phyloP scores from a whole-genome alignment of 2,113 vertebrate species.

The Apteryx owenii region DNA sequence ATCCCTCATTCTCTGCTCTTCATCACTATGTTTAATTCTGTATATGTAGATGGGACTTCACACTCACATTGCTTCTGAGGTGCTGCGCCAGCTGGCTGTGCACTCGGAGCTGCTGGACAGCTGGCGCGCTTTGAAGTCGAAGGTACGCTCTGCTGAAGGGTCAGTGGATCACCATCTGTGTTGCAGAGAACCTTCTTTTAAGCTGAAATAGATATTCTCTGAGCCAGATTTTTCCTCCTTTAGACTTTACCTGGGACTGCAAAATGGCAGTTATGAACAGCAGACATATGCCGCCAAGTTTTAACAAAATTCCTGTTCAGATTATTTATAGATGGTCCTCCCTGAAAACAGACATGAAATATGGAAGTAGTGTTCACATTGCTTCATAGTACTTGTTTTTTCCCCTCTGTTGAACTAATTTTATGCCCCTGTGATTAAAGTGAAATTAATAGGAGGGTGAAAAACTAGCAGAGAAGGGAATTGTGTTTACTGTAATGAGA shows the following conservation, averaged over 20 bases:
- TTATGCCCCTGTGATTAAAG: neutral
- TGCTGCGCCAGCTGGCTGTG: neutral
- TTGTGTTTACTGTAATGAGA: neutral
- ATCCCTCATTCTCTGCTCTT: conserved; percentile 5
- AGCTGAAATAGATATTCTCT: neutral
- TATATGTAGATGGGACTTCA: neutral
- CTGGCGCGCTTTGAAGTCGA: neutral
- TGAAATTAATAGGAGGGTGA: neutral
- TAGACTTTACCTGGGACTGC: neutral
- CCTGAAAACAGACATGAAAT: neutral
- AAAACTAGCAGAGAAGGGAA: neutral
- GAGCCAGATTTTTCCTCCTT: neutral
- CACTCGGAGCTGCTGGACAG: neutral
- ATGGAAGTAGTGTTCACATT: neutral
- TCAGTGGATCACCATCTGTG: neutral
- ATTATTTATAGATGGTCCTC: neutral
- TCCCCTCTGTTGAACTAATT: neutral
- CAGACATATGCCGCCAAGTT: neutral
- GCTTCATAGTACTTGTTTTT: neutral
- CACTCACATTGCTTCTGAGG: conserved; percentile 13
- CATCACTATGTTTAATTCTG: conserved; percentile 8
- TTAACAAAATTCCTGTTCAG: neutral
- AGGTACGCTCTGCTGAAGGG: neutral
- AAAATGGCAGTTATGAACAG: neutral
- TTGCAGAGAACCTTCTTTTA: neutral